These are phyloP conservation scores for Neomicropteryx cornuta DNA, from an alignment of 1,140 invertebrate genomes.

Conservation along the genomic window DNA sequence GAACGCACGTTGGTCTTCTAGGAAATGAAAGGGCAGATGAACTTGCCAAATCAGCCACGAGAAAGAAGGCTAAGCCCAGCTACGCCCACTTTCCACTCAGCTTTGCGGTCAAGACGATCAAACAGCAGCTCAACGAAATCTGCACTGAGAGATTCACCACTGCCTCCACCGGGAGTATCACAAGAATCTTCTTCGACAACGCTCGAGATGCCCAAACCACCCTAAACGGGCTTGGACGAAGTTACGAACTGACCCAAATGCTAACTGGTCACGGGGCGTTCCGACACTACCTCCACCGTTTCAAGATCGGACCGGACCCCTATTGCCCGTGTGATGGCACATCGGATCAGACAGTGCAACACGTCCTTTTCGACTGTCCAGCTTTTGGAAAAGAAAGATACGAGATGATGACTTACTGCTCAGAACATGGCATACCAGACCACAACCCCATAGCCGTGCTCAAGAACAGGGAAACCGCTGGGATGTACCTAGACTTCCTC, in stretches of 20 bases:
- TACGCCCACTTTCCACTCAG: background rate
- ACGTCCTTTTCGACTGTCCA: too few species aligned
- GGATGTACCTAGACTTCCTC: too few species aligned
- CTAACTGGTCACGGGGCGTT: slow-evolving; percentile 22
- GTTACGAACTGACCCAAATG: slow-evolving; percentile 12
- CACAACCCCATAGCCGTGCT: too few species aligned
- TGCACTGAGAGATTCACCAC: background rate
- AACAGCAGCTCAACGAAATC: background rate
- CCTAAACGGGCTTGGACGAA: background rate
- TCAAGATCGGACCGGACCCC: slow-evolving; percentile 2
- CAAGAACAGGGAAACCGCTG: too few species aligned
- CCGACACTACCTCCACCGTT: slow-evolving; percentile 15
- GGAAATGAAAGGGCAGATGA: background rate
- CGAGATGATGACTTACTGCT: too few species aligned
- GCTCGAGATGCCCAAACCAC: background rate
- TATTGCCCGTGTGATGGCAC: background rate
- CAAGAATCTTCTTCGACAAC: background rate
- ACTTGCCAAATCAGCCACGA: background rate
- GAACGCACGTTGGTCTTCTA: background rate
- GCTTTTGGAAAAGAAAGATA: too few species aligned
- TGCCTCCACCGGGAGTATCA: background rate
- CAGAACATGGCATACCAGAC: too few species aligned
- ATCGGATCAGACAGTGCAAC: background rate
- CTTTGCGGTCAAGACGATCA: background rate
- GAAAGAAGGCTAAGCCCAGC: background rate